phyloP scores from a whole-genome alignment of 2,888 invertebrate genomes.

The Pachycephus smyrnensis region DNA sequence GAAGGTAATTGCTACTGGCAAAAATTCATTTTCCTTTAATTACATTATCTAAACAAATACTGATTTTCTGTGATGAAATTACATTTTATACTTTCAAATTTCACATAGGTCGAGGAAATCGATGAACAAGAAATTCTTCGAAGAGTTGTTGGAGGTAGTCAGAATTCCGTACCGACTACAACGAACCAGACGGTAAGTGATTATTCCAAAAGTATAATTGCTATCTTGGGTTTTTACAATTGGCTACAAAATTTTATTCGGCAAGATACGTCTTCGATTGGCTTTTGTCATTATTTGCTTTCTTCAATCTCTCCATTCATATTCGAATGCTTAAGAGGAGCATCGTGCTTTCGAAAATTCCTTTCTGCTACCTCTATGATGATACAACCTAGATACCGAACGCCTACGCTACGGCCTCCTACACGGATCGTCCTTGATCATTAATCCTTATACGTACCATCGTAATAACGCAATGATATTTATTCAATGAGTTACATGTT shows the following conservation, averaged over 20 bases:
- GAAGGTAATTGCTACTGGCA: slow-evolving; percentile 19
- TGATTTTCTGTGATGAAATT: background rate
- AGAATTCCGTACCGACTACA: slow-evolving; percentile 27
- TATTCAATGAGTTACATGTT: background rate
- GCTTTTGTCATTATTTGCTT: slow-evolving; percentile 5
- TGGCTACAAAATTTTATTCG: slow-evolving; percentile 10
- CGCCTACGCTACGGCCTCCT: background rate
- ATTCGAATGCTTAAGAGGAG: background rate
- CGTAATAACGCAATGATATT: background rate
- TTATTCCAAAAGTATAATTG: slow-evolving; percentile 14
- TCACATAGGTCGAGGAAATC: slow-evolving; percentile 41
- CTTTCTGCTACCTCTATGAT: background rate
- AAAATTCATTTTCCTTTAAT: background rate
- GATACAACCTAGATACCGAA: background rate
- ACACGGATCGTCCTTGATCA: background rate
- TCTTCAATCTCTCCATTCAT: background rate
- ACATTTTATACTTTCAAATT: background rate
- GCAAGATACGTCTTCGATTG: background rate
- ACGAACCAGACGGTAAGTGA: slow-evolving; percentile 1
- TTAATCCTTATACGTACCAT: background rate
- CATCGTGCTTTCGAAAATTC: slow-evolving; percentile 4
- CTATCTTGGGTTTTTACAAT: background rate
- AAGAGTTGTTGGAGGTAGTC: slow-evolving; percentile 24
- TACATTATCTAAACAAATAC: background rate
- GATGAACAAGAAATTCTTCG: slow-evolving; percentile 50